Conservation (phyloP, 2,113 vertebrate genomes). For the Melanocharis versteri region DNA sequence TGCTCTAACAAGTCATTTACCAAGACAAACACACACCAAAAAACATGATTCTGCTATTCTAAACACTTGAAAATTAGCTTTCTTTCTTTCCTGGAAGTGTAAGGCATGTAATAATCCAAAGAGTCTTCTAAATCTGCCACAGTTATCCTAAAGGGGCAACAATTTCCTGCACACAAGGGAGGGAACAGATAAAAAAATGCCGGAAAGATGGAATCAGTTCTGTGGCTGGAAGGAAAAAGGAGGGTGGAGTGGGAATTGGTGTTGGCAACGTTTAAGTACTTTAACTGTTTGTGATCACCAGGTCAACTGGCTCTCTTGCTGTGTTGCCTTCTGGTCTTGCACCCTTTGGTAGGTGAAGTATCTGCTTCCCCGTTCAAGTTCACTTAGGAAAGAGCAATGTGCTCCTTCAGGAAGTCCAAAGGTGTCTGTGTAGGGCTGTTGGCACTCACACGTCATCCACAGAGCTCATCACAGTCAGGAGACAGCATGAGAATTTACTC, state of each 20-base stretch:
- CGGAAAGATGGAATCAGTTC: not conserved
- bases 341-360: not conserved
- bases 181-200: slow-evolving; percentile 31
- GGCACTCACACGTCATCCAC: slow-evolving; percentile 51
- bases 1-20: not conserved
- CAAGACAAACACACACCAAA: not conserved
- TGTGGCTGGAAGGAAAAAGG: slow-evolving; percentile 15
- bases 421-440: slow-evolving; percentile 26
- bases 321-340: not conserved
- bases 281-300: not conserved
- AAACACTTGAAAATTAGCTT: not conserved
- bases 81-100: slow-evolving; percentile 26
- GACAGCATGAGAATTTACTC: not conserved
- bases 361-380: slow-evolving; percentile 8
- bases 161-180: slow-evolving; percentile 12
- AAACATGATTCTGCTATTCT: slow-evolving; percentile 9
- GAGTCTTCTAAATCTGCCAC: slow-evolving; percentile 13
- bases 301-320: slow-evolving; percentile 19
- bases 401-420: slow-evolving; percentile 29
- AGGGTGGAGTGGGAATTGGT: not conserved
- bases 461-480: slow-evolving; percentile 18
- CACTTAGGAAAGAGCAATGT: not conserved
- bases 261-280: slow-evolving; percentile 23
- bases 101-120: slow-evolving; percentile 69
- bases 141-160: slow-evolving; percentile 14